These are phyloP conservation scores for Zootoca vivipara DNA, from an alignment of 2,113 vertebrate genomes.

Conservation along the genomic window DNA sequence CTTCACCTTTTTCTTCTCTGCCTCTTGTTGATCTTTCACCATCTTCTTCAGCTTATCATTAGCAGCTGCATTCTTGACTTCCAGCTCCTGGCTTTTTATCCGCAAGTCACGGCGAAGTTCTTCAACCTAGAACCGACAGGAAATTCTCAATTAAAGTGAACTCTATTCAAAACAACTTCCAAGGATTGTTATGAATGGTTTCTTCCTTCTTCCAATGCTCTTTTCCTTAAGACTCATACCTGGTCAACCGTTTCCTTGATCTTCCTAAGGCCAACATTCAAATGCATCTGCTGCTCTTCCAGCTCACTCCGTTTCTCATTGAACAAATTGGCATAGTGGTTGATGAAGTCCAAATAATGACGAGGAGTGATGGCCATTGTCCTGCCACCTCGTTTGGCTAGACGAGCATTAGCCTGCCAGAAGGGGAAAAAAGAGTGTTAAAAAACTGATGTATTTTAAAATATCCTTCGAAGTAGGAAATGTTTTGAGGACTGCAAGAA, in stretches of 20 bases:
- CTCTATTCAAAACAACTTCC: rapidly evolving
- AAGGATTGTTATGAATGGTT: not conserved
- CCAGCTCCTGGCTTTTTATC: conserved; percentile 97
- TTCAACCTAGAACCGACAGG: conserved; percentile 82
- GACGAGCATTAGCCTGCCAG: conserved; percentile 90
- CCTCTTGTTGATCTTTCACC: conserved; percentile 98
- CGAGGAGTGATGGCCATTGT: conserved; percentile 98
- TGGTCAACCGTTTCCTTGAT: conserved; percentile 99
- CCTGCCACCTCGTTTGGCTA: conserved; percentile 94
- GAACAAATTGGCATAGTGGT: conserved; percentile 97
- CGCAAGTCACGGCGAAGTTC: conserved; percentile 93
- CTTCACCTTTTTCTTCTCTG: conserved; percentile 96
- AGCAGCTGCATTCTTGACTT: conserved; percentile 96
- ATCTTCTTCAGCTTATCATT: conserved; percentile 99
- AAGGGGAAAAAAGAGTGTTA: not conserved
- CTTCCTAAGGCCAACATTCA: conserved; percentile 96
- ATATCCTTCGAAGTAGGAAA: not conserved
- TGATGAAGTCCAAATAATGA: conserved; percentile 98
- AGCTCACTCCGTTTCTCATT: conserved; percentile 97
- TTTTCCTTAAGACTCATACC: conserved; percentile 64
- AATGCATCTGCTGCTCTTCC: conserved; percentile 98
- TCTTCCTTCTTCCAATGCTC: not conserved
- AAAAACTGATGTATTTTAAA: not conserved
- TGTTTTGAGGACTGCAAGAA: not conserved
- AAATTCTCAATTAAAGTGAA: not conserved